These are phyloP conservation scores for Muscina levida DNA, from an alignment of 2,888 invertebrate species.

Conservation along the genomic window DNA sequence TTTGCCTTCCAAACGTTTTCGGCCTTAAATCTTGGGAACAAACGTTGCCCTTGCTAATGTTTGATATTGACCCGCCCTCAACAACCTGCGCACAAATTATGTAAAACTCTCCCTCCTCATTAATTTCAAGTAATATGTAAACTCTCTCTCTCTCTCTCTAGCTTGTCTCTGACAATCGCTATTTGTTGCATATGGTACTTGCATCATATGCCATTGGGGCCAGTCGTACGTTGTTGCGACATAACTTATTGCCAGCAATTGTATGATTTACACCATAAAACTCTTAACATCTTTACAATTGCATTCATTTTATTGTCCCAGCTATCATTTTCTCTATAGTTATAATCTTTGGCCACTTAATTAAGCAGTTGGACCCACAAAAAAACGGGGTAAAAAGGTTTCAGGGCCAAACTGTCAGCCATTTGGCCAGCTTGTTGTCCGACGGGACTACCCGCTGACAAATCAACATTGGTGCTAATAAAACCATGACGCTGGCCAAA, in stretches of 20 bases:
- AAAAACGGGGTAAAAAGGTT: no score
- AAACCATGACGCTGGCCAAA: slow-evolving; percentile 31
- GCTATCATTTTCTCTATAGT: background rate
- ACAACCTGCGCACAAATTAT: no score
- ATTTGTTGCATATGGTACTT: background rate
- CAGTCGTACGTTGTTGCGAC: background rate
- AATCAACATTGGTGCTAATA: slow-evolving; percentile 56
- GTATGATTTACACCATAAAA: background rate
- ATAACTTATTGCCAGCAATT: no score
- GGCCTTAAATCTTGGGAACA: no score
- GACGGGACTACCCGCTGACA: slow-evolving; percentile 52
- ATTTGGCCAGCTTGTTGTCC: background rate
- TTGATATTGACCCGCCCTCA: no score
- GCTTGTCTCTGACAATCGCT: no score
- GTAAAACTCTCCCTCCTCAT: no score
- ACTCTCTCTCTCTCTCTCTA: no score
- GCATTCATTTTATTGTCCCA: background rate
- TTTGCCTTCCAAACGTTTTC: no score
- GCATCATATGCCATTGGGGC: background rate
- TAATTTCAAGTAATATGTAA: no score
- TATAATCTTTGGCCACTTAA: slow-evolving; percentile 2
- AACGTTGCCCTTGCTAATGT: no score
- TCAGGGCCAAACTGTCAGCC: background rate
- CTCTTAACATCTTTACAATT: background rate
- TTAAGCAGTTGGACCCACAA: background rate